Evolutionary conservation across 2,888 invertebrate genomes (phyloP), one percentile per base, ranked within the genome.

Genomic region (Dascillus cervinus): DNA sequence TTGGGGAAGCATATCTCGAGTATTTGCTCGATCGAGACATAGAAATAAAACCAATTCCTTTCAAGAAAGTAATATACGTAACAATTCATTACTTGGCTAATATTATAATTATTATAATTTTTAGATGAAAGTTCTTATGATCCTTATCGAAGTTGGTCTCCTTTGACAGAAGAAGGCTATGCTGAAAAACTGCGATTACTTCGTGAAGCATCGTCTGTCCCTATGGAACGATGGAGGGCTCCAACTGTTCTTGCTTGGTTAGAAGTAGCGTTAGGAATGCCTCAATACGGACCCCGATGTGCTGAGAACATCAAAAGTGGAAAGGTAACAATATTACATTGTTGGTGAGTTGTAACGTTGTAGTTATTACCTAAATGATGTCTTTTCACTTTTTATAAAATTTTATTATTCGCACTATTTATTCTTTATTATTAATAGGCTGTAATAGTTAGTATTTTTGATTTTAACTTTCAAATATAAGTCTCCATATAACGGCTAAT

Each of bases 291-390:
- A 2, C 77, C 83, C 11, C 74, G 85, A 24, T 90, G 92, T 53
- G 87, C 89, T 11, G 90, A 92, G 58, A 94, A 94, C 62, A 85
- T 95, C 42, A 92, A 94, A 64, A 92, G 91, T 60, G 94, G 94
- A 51, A 92, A 91, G 79, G 92, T 87, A n/a, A n/a, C n/a, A n/a
- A n/a, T n/a, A n/a, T n/a, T n/a, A n/a, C n/a, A n/a, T n/a, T n/a
- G n/a, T n/a, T n/a, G n/a, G n/a, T n/a, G n/a, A n/a, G n/a, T n/a
- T n/a, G n/a, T n/a, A n/a, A n/a, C n/a, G n/a, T n/a, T n/a, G n/a
- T n/a, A n/a, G n/a, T n/a, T n/a, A n/a, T n/a, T n/a, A n/a, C n/a
- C n/a, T n/a, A n/a, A n/a, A n/a, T n/a, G n/a, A n/a, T n/a, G n/a
- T n/a, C n/a, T n/a, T n/a, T n/a, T n/a, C n/a, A n/a, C n/a, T n/a